Conservation (phyloP, 2,888 invertebrate genomes). For the Beris morrisii region DNA sequence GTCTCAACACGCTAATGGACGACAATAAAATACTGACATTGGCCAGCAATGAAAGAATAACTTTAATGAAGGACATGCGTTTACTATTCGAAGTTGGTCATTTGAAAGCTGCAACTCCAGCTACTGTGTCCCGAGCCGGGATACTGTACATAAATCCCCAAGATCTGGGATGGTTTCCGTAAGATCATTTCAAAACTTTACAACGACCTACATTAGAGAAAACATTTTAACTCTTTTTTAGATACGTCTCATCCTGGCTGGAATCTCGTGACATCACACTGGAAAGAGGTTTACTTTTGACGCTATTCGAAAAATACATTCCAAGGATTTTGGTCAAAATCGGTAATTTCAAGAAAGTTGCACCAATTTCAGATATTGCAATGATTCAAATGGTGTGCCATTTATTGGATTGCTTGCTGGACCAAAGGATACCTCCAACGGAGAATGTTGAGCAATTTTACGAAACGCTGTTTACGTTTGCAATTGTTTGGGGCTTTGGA, state of each 20-base stretch:
- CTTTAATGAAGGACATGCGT: conserved; percentile 84
- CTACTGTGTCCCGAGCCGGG: conserved; percentile 93
- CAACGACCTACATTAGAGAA: neutral
- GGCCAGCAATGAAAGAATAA: conserved; percentile 93
- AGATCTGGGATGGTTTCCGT: conserved; percentile 95
- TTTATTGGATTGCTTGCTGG: conserved; percentile 80
- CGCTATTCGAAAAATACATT: conserved; percentile 93
- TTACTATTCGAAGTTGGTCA: conserved; percentile 91
- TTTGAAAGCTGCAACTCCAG: conserved; percentile 90
- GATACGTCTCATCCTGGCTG: conserved; percentile 89
- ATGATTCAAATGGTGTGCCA: conserved; percentile 89
- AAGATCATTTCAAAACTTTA: conserved; percentile 52
- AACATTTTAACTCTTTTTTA: conserved; percentile 46
- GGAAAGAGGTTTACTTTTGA: conserved; percentile 79
- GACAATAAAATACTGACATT: conserved; percentile 94
- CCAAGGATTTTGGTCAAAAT: conserved; percentile 80
- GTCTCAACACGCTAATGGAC: conserved; percentile 95
- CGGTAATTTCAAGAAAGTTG: conserved; percentile 82
- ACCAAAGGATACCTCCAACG: conserved; percentile 67
- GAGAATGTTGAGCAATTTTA: conserved; percentile 59
- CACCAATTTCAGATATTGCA: conserved; percentile 87
- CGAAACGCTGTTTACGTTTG: conserved; percentile 91
- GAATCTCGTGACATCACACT: conserved; percentile 73
- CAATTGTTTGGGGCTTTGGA: conserved; percentile 91
- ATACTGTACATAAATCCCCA: conserved; percentile 92